Percentiles rank a stretch among this genome's conserved stretches.
Evolutionary conservation across 2,888 invertebrate genomes (phyloP).

Genomic region (Nomada goodeniana): DNA sequence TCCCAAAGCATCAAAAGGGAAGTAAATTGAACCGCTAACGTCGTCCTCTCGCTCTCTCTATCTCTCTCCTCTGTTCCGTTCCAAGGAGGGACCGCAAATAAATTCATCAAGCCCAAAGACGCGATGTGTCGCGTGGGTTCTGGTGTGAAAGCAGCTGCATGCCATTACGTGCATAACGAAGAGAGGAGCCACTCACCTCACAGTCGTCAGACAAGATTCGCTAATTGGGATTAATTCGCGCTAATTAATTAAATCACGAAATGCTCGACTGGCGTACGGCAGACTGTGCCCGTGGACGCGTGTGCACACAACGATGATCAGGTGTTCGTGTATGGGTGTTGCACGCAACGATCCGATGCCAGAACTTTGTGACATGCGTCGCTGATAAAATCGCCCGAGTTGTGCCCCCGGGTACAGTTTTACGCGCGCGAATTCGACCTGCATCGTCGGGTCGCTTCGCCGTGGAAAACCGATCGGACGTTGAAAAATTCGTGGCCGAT

Average conservation of each 20-base stretch:
- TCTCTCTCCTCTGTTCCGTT: not conserved
- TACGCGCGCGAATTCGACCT: constrained; percentile 5
- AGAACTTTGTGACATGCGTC: constrained; percentile 56
- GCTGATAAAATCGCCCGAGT: constrained; percentile 51
- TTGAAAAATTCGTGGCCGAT: constrained; percentile 24
- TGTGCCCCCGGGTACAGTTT: not conserved
- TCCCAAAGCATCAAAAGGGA: not conserved
- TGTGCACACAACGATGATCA: not conserved
- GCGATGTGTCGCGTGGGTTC: not conserved
- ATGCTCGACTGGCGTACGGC: constrained; percentile 64
- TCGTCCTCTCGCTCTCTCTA: not conserved
- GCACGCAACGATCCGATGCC: constrained; percentile 56
- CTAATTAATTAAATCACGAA: constrained; percentile 81
- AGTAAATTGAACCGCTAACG: constrained; percentile 6
- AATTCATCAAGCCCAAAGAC: constrained; percentile 13
- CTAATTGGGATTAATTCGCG: constrained; percentile 81
- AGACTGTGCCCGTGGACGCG: constrained; percentile 6
- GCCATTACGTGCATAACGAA: constrained; percentile 65
- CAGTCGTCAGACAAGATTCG: constrained; percentile 75
- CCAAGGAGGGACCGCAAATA: not conserved
- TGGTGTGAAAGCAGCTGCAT: constrained; percentile 65
- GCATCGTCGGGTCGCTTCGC: constrained; percentile 6
- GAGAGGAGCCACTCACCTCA: constrained; percentile 66
- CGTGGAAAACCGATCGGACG: constrained; percentile 24
- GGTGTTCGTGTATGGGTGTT: constrained; percentile 12